Conservation (phyloP, 2,888 invertebrate genomes). For the Villa cingulata region DNA sequence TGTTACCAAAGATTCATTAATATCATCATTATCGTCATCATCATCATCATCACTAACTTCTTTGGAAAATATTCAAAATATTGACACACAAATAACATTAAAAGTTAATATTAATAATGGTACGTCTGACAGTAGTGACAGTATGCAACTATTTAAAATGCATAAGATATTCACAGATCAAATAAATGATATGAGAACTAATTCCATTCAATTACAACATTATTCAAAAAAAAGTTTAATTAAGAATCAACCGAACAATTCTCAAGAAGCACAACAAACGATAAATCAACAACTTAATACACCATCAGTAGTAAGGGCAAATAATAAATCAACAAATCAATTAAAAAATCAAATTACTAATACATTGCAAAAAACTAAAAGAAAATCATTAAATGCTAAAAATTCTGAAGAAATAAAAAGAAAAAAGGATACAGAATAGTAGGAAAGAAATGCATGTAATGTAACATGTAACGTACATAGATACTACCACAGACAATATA, state of each 20-base stretch:
- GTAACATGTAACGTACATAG: no score
- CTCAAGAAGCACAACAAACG: background rate
- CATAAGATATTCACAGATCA: no score
- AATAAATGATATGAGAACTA: background rate
- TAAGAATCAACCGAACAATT: background rate
- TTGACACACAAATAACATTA: background rate
- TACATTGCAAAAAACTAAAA: background rate
- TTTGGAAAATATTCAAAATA: background rate
- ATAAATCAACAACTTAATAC: background rate
- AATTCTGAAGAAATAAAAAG: background rate
- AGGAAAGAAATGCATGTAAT: no score
- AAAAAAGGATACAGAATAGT: background rate
- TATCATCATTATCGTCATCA: no score
- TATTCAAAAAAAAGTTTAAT: background rate
- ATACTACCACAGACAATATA: no score
- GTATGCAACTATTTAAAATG: no score
- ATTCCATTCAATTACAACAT: background rate
- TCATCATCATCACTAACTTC: no score
- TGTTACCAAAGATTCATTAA: background rate
- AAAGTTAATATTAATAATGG: no score
- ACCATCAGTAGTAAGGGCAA: background rate
- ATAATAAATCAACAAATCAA: background rate
- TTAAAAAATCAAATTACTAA: background rate
- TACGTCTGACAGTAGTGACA: no score
- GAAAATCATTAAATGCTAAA: background rate